Base-by-base conservation (phyloP, 2,113 vertebrate species). In the Lophura nycthemera region DNA sequence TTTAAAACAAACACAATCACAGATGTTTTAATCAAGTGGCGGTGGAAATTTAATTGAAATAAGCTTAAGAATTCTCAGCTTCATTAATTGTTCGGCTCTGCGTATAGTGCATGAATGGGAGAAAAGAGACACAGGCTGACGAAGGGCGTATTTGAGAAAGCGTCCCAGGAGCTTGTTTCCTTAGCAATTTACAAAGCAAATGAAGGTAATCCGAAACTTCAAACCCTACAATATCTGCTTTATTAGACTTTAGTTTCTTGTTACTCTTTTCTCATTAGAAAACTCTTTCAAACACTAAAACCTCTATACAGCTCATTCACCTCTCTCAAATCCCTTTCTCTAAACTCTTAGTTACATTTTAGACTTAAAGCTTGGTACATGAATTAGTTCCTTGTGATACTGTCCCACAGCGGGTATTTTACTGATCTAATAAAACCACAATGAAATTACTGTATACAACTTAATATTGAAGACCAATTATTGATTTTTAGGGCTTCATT, bases 371-470 rank as follows among this genome's bases (percentile, higher is more conserved):
- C 20, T 93, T 67, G 73, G 47, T 91, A 78, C 79, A 81, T 93
- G 82, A 94, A 95, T 93, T 92, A 88, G 70, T 75, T 97, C 83
- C 88, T 95, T 91, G 87, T 95, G 86, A 80, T 87, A 67, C 19
- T 86, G 64, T 95, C 84, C 94, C 86, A 79, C 74, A 65, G 94
- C 32, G 63, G 79, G 61, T 85, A 86, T 92, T 97, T 94, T 96
- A 97, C 88, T 60, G 93, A 90, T 94, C 86, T 80, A 93, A 90
- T 97, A 96, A 97, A 97, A 96, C 90, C 73, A 92, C 92, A 97
- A 88, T 60, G 94, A 97, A 97, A 97, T 96, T 88, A 92, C 75
- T 91, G 77, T 96, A 96, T 87, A 96, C 40, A 72, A 83, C 80
- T 76, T 90, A 76, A 97, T 87, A 87, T 81, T 65, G 81, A 87